phyloP scores from a whole-genome alignment of 2,888 invertebrate genomes.

The Neoascia interrupta region DNA sequence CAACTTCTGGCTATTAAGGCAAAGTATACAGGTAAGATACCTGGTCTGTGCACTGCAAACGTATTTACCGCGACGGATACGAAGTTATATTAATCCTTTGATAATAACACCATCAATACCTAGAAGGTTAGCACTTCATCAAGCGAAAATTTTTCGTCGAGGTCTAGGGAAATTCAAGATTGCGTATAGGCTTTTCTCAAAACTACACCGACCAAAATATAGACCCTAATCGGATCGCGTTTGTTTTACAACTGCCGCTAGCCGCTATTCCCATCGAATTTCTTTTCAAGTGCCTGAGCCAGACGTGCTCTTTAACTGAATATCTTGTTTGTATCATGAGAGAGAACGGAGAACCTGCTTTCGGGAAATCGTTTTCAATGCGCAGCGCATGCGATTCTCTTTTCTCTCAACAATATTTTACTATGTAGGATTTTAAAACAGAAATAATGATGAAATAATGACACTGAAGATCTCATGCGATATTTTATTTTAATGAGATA shows the following conservation, averaged over 20 bases:
- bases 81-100: conserved; percentile 52
- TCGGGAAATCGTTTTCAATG: no score
- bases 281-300: conserved; percentile 58
- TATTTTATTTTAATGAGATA: no score
- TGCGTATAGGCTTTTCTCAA: conserved; percentile 33
- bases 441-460: no score
- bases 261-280: conserved; percentile 46
- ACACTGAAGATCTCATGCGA: no score
- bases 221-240: conserved; percentile 50
- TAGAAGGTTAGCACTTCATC: conserved; percentile 24
- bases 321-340: conserved; percentile 26
- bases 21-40: no score
- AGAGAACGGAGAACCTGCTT: neutral
- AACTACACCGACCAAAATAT: conserved; percentile 18
- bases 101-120: conserved; percentile 34
- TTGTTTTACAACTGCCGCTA: conserved; percentile 61
- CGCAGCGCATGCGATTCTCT: no score
- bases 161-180: conserved; percentile 10
- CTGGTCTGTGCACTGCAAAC: no score
- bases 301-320: conserved; percentile 37
- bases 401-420: no score
- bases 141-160: neutral
- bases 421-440: no score
- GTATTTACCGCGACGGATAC: no score
- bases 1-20: no score